Conservation (phyloP, 2,797 vertebrate genomes). For the Acanthurus leucopareius region DNA sequence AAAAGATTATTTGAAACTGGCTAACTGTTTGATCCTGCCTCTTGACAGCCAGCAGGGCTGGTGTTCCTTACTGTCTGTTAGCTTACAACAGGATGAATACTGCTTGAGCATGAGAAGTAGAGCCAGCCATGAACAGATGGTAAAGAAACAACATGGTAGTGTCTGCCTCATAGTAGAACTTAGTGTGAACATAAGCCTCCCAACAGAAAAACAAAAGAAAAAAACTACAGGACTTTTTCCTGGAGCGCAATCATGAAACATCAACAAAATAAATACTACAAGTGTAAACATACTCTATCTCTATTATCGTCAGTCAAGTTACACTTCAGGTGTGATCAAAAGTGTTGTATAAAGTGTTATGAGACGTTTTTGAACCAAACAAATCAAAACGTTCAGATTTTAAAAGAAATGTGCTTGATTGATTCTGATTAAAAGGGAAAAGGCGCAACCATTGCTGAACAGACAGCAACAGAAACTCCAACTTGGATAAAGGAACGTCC, state of each 20-base stretch:
- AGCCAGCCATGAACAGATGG: constrained; percentile 7
- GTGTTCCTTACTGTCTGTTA: constrained; percentile 1
- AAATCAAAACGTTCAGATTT: background rate
- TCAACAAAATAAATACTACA: constrained; percentile 45
- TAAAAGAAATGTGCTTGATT: constrained; percentile 13
- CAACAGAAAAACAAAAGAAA: background rate
- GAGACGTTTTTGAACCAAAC: constrained; percentile 30
- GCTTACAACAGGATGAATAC: constrained; percentile 24
- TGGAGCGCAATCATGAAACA: constrained; percentile 17
- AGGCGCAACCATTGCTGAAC: background rate
- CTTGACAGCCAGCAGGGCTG: no score
- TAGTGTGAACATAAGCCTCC: background rate
- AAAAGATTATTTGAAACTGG: background rate
- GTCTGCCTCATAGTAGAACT: constrained; percentile 14
- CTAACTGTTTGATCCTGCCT: constrained; percentile 5
- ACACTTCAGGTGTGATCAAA: constrained; percentile 25
- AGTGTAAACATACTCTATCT: constrained; percentile 51
- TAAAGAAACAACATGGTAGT: constrained; percentile 11
- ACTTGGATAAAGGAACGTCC: background rate
- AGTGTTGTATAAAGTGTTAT: constrained; percentile 39
- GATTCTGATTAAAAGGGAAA: background rate
- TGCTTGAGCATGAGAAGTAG: background rate
- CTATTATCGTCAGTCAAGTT: constrained; percentile 16
- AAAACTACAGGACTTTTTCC: background rate
- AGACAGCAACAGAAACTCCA: background rate